A percentile compares a stretch with the other conserved stretches of the same genome.
These are phyloP conservation scores for Spermophilus dauricus DNA, from an alignment of 2,113 vertebrate species.

Conservation along the genomic window DNA sequence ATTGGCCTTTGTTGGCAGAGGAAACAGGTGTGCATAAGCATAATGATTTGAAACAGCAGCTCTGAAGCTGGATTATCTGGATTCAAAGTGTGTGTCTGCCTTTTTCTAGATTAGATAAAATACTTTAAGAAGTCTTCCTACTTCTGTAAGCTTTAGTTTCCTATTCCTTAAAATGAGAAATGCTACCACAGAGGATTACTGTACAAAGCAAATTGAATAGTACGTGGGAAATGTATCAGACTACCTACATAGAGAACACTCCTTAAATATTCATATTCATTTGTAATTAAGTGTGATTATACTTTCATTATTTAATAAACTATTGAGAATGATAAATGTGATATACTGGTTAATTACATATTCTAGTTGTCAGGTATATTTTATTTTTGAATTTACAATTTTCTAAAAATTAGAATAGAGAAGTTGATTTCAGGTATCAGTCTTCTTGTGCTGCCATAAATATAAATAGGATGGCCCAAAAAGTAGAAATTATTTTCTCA, in stretches of 20 bases:
- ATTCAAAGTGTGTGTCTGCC: neutral
- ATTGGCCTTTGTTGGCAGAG: neutral
- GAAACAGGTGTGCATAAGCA: neutral
- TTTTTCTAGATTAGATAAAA: constrained; percentile 7
- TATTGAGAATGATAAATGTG: neutral
- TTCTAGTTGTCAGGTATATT: neutral
- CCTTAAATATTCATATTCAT: constrained; percentile 39
- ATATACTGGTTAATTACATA: neutral
- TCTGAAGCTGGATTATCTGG: neutral
- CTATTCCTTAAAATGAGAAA: constrained; percentile 33
- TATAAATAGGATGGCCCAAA: too few relatives aligned
- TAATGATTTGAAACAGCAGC: neutral
- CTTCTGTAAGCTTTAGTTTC: neutral
- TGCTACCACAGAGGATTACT: neutral
- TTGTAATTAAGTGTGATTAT: neutral
- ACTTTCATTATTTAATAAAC: constrained; percentile 24
- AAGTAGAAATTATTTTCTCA: neutral
- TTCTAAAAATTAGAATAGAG: constrained; percentile 21
- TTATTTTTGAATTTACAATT: neutral
- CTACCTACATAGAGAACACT: neutral
- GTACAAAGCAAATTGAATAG: constrained; percentile 2
- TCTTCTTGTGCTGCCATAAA: neutral
- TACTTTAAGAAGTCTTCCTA: neutral
- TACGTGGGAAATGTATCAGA: neutral
- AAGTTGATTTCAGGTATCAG: neutral